Evolutionary conservation across 2,888 invertebrate species (phyloP), one percentile per base, ranked within the genome.

Genomic region (Beris chalybata): DNA sequence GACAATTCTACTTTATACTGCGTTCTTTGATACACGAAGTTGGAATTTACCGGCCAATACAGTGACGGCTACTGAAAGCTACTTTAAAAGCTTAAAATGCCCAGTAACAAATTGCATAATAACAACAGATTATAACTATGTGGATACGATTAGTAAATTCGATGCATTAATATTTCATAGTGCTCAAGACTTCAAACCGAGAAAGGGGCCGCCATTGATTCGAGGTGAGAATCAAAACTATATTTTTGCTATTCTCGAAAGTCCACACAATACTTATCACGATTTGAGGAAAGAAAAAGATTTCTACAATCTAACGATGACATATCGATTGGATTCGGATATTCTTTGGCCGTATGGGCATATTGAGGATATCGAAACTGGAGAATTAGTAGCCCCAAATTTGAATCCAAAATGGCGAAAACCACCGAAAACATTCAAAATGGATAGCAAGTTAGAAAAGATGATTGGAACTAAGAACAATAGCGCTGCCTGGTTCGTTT

Each of bases 251-350:
- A 74, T 81, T 45, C 76, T 83, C 73, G 86, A 86, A 72, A 74
- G 81, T 1, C 81, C 80, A 4, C 76, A 77, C 0, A 77, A 79
- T 69, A 79, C 80, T 0, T 77, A 78, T 63, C 79, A 79, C 65
- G 65, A 73, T 3, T 71, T 81, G 6, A 70, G 70, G 30, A 74
- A 77, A 54, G 78, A 80, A 52, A 72, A 75, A 5, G 71, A 77
- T 44, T 84, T 85, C 66, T 88, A 83, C 71, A 86, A 86, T 72
- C 74, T 82, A 68, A 86, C 85, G 2, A 85, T 85, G 83, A 84
- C 83, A 0, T 85, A 85, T 73, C 79, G 84, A 67, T 70, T 82
- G 67, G 83, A 82, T 70, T 85, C 85, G 65, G 84, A 85, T 71
- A 74, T 84, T 13, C 48, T 76, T 0, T 82, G 82, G 82, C 72